These are phyloP conservation scores for Dinoponera quadriceps DNA, from an alignment of 1,140 invertebrate genomes.

Conservation along the genomic window DNA sequence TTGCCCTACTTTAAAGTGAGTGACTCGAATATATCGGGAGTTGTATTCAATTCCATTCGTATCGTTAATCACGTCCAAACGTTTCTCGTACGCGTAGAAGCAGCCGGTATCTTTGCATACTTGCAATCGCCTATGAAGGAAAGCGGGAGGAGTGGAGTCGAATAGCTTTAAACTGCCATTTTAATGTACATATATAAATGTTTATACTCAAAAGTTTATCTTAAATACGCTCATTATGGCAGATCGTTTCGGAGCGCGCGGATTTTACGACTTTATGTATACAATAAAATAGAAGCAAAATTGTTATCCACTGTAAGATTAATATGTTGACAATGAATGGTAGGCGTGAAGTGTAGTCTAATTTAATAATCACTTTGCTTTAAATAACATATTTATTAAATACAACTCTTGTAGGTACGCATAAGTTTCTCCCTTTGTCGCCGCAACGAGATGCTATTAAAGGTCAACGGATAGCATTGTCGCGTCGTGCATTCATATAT, in stretches of 20 bases:
- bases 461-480: too few relatives aligned
- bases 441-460: too few relatives aligned
- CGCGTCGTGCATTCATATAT: too few relatives aligned
- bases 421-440: too few relatives aligned
- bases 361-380: slow-evolving; percentile 52
- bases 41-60: too few relatives aligned
- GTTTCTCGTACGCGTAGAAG: background rate
- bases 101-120: slow-evolving; percentile 20
- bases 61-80: background rate
- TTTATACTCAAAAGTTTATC: slow-evolving; percentile 50
- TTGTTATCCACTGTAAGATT: slow-evolving; percentile 52
- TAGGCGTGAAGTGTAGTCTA: slow-evolving; percentile 32
- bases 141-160: slow-evolving; percentile 26
- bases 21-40: too few relatives aligned
- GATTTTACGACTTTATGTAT: slow-evolving; percentile 27
- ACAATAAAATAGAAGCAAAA: slow-evolving; percentile 14
- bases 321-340: background rate
- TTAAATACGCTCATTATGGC: slow-evolving; percentile 42
- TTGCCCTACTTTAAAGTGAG: too few relatives aligned
- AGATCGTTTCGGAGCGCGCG: slow-evolving; percentile 45
- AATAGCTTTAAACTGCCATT: slow-evolving; percentile 74
- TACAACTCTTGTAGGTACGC: background rate
- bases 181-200: slow-evolving; percentile 64
- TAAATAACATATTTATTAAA: slow-evolving; percentile 74
- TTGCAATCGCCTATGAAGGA: background rate